These are phyloP conservation scores for Thalassophryne amazonica DNA, from an alignment of 2,797 vertebrate genomes.

Conservation along the genomic window DNA sequence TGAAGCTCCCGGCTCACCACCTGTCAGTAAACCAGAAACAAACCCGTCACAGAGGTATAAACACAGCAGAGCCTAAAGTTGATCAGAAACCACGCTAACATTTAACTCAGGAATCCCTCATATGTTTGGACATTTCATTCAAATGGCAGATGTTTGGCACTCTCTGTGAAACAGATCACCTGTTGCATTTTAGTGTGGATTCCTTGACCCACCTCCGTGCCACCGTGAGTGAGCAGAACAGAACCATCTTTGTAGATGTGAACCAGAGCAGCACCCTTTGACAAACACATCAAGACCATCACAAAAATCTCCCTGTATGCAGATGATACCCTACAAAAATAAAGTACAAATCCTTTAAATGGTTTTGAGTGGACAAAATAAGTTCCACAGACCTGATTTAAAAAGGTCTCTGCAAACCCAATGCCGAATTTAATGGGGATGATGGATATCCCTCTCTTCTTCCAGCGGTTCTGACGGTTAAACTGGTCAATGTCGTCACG, in stretches of 20 bases:
- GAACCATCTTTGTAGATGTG: constrained; percentile 86
- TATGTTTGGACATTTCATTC: no score
- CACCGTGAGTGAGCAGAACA: constrained; percentile 82
- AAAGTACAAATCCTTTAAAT: no score
- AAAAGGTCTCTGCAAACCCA: constrained; percentile 67
- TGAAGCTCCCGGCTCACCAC: constrained; percentile 87
- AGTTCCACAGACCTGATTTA: constrained; percentile 81
- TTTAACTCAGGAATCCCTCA: no score
- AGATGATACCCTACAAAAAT: no score
- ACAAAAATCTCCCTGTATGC: no score
- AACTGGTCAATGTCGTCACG: constrained; percentile 65
- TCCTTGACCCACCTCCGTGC: constrained; percentile 84
- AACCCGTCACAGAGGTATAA: neutral
- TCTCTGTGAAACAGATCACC: constrained; percentile 69
- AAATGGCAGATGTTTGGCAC: no score
- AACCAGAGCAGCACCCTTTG: constrained; percentile 82
- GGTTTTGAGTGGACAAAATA: neutral
- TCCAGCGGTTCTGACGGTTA: constrained; percentile 86
- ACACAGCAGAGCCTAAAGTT: no score
- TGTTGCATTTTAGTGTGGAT: constrained; percentile 88
- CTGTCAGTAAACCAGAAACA: constrained; percentile 54
- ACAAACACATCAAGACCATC: neutral
- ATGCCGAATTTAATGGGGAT: constrained; percentile 88
- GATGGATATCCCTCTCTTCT: constrained; percentile 85
- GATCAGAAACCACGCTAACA: no score